Evolutionary conservation across 2,888 invertebrate species (phyloP), one percentile per base, ranked within the genome.

Genomic region (Schizotus pectinicornis): DNA sequence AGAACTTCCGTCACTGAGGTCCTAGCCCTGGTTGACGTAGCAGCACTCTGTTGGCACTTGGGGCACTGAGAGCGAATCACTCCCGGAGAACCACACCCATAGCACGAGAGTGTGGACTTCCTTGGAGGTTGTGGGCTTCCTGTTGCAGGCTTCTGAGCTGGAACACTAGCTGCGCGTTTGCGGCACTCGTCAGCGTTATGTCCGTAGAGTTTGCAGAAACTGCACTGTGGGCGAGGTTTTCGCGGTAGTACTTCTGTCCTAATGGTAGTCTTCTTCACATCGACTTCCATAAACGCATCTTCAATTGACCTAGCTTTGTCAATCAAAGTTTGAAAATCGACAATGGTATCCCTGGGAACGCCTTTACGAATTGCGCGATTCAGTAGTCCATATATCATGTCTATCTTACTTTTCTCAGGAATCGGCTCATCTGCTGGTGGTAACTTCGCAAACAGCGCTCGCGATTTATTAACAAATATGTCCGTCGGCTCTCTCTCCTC

Each of bases 301-400:
- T 56, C 55, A 12, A 46, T 31, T 14, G 46, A 33, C 5, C 54
- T 55, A 9, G 57, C 57, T 37, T 56, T 58, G 6, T 41, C 34
- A 13, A 58, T 58, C 6, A 58, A 46, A 14, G 3, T 31, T 3
- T 32, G 5, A 14, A 56, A 56, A 37, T 31, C 37, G 11, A 5
- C 34, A 33, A 58, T 8, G 7, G 7, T 6, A 33, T 58, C 56
- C 6, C 58, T 7, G 3, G 55, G 42, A 5, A 53, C 7, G 9
- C 8, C 6, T 12, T 38, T 22, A 3, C 50, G 14, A n/a, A 55
- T 55, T 38, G n/a, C 57, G 5, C 46, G 13, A 31, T 35, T 56
- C 31, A 56, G 14, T 31, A 57, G 30, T 6, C 46, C 55, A 12
- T 58, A 58, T 3, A 58, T 31, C 58, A 58, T 58, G 7, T 58